Evolutionary conservation across 2,888 invertebrate species (phyloP).

Genomic region (Sthenelais limicola): DNA sequence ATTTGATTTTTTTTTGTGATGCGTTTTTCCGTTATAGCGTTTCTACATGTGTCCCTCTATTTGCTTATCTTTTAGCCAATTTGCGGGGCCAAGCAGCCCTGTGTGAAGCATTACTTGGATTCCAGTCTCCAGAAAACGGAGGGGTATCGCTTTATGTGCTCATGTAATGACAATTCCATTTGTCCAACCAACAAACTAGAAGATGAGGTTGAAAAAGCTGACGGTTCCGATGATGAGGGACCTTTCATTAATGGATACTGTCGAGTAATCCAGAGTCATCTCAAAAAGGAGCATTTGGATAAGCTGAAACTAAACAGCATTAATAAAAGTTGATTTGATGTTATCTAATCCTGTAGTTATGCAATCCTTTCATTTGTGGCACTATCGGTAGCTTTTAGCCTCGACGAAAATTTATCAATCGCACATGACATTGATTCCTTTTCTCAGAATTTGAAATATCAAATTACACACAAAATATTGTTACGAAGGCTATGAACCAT

Average conservation of each 20-base stretch:
- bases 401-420: no score
- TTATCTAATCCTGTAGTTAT: no score
- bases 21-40: no score
- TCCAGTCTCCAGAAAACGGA: conserved; percentile 10
- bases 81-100: conserved; percentile 12
- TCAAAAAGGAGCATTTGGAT: conserved; percentile 27
- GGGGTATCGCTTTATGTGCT: conserved; percentile 33
- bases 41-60: no score
- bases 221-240: conserved; percentile 25
- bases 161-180: conserved; percentile 19
- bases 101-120: conserved; percentile 40
- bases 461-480: no score
- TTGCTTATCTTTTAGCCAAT: conserved; percentile 26
- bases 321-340: conserved; percentile 28
- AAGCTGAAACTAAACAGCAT: conserved; percentile 15
- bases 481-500: no score
- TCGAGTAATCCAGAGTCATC: conserved; percentile 29
- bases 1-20: no score
- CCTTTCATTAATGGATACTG: conserved; percentile 23
- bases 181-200: conserved; percentile 28
- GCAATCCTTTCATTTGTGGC: no score
- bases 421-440: no score
- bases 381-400: no score
- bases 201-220: not conserved
- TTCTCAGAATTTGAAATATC: no score